A percentile compares a stretch with the other conserved stretches of the same genome.
These are phyloP conservation scores for Eupithecia exiguata DNA, from an alignment of 2,888 invertebrate species.

Conservation along the genomic window DNA sequence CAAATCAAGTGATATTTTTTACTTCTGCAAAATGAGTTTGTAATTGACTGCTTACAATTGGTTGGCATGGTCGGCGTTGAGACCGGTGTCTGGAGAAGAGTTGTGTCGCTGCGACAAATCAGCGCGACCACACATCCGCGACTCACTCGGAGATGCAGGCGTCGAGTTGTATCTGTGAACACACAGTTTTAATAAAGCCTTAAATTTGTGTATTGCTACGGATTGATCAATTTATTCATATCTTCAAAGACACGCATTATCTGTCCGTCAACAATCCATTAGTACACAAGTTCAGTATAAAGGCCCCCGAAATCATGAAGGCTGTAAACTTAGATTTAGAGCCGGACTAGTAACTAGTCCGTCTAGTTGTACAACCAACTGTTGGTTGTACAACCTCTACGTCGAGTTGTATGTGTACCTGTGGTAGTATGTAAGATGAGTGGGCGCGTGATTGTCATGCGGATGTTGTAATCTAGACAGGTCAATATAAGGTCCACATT, in stretches of 20 bases:
- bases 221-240: neutral
- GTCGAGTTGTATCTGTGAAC: constrained; percentile 78
- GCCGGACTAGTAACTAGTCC: too few relatives aligned
- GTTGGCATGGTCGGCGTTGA: constrained; percentile 66
- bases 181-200: neutral
- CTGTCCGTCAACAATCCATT: neutral
- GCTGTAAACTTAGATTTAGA: neutral
- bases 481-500: neutral
- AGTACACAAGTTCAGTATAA: neutral
- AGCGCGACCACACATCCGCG: constrained; percentile 66
- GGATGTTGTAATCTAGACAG: constrained; percentile 86
- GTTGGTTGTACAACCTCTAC: neutral
- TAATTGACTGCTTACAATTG: constrained; percentile 62
- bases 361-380: neutral
- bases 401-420: constrained; percentile 49
- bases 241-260: neutral
- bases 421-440: constrained; percentile 77
- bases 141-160: constrained; percentile 81
- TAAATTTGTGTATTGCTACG: neutral
- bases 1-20: too few relatives aligned
- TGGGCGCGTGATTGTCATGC: constrained; percentile 78
- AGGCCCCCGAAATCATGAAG: neutral
- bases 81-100: constrained; percentile 79
- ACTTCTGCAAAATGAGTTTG: too few relatives aligned
- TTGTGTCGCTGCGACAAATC: constrained; percentile 78